A percentile compares a stretch with the other conserved stretches of the same genome.
Conservation (phyloP, 2,113 vertebrate genomes). For the Pica pica region DNA sequence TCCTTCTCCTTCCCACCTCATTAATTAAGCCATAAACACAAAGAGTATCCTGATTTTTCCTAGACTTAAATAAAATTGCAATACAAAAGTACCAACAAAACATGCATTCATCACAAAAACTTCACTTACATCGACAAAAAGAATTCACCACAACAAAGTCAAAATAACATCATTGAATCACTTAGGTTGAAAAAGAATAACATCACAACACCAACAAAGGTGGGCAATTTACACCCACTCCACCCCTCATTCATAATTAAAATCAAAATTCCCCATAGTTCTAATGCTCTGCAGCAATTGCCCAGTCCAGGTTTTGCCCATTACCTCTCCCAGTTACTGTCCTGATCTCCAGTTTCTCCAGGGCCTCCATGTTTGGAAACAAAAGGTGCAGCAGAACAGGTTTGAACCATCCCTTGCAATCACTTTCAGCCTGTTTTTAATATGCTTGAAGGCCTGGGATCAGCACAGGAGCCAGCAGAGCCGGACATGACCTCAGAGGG, state of each 20-base stretch:
- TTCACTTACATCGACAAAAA: background rate
- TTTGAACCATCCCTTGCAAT: background rate
- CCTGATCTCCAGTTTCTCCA: background rate
- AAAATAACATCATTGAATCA: background rate
- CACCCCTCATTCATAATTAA: background rate
- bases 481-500: background rate
- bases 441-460: background rate
- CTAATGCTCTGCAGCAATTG: background rate
- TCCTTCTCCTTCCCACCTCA: background rate
- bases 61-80: background rate
- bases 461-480: background rate
- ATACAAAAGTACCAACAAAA: background rate
- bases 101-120: background rate
- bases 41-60: background rate
- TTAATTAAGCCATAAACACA: background rate
- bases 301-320: background rate
- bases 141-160: background rate
- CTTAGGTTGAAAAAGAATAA: background rate
- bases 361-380: fast-evolving
- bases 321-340: background rate
- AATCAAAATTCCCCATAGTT: background rate
- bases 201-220: background rate
- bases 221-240: fast-evolving
- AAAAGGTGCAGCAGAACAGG: background rate
- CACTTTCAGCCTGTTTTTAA: background rate